Base-by-base conservation (phyloP, 2,113 vertebrate genomes). In the Oplegnathus fasciatus region DNA sequence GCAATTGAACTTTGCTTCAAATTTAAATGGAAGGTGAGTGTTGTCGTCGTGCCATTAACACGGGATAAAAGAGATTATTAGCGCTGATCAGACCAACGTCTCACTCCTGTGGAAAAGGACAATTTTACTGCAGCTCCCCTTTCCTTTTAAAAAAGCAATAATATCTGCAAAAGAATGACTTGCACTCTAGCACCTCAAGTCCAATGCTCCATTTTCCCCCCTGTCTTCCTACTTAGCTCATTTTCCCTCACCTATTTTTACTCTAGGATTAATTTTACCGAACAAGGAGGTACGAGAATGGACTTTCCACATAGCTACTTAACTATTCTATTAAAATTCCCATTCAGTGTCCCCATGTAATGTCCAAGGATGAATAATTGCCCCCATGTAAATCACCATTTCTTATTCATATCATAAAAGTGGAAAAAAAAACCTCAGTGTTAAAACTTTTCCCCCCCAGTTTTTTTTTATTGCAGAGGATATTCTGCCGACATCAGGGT, bases 251-350 rank as follows among this genome's bases (percentile, higher is more conserved):
- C 97, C 97, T 97, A 97, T 97, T 98, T 98, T 98, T 97, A 97
- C 97, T 97, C 95, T 89, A 96, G 97, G 97, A 98, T 99, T 98
- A 98, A 98, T 98, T 98, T 98, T 97, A 96, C 97, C 96, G 95
- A 96, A 96, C 97, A 97, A 97, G 97, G 96, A 95, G 96, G 96
- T 96, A 96, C 95, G 50, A 91, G 93, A 96, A 96, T 95, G 94
- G 95, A 94, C 94, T 95, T 95, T 94, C 90, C 88, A 87, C 93
- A 91, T 88, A 93, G 86, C 93, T 94, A 94, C 97, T 98, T 99
- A 98, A 99, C 97, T 99, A 99, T 99, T 99, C 98, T 98, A 99
- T 99, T 99, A 99, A 99, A 99, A 97, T 97, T 96, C 96, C 97
- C 96, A 98, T 99, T 99, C 97, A 97, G 95, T 95, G 96, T 96